Base-by-base conservation (phyloP, 2,888 invertebrate species). In the Lasioglossum figueresi region DNA sequence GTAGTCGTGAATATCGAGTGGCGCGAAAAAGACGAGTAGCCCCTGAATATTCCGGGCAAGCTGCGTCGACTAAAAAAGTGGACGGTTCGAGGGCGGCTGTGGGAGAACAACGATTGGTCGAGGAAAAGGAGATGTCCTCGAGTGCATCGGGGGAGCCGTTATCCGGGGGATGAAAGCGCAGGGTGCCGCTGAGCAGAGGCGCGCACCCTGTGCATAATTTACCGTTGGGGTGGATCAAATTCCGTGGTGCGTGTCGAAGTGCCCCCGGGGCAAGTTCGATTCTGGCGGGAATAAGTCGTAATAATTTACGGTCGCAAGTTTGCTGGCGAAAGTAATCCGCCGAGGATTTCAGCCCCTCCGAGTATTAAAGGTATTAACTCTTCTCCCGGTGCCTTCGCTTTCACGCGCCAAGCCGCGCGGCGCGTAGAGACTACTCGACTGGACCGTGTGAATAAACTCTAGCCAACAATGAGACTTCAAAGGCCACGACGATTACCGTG, bases 61-160 rank as follows among this genome's bases (percentile, higher is more conserved):
- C 71, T 71, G 48, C 63, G 74, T 45, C 27, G 70, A 76, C 79
- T 83, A 72, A 73, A 79, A 87, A 87, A 84, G 66, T 81, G 70
- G 72, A 74, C 76, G 75, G 43, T 78, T 79, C 75, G 72, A 74
- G 68, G 56, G 68, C 56, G 66, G 31, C 31, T 66, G 66, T 73
- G 59, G 83, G 72, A 78, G 82, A 81, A 77, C 73, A 72, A 78
- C 83, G 86, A 85, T 85, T 83, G 89, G 83, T 79, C 75, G 80
- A 79, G 72, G 85, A 86, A 87, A 89, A 85, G 86, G 90, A 88
- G 83, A 86, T 76, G 86, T 90, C 89, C 89, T 90, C 82, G 90
- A 90, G 82, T 90, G 91, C 90, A 91, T 88, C 89, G 87, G 87
- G 91, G 88, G 89, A 90, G 80, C 90, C 90, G 91, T 93, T 92